Conservation (phyloP, 2,888 invertebrate genomes). For the Ophioninae sp. region DNA sequence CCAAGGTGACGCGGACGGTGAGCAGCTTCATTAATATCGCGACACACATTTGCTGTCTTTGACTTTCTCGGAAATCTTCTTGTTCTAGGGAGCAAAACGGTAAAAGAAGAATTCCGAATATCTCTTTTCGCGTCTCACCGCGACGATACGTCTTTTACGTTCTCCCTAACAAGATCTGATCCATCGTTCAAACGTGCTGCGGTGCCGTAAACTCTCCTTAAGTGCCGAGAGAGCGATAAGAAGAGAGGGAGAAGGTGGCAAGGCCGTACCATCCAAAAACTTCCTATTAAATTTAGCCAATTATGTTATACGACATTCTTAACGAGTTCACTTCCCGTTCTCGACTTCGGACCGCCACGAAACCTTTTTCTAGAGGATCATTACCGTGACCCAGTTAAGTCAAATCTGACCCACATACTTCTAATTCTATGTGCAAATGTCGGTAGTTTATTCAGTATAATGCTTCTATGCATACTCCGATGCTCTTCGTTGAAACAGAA, state of each 20-base stretch:
- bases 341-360: neutral
- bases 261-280: slow-evolving; percentile 41
- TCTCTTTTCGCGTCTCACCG: slow-evolving; percentile 2
- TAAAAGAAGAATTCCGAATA: slow-evolving; percentile 21
- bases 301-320: slow-evolving; percentile 39
- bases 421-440: neutral
- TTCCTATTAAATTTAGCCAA: slow-evolving; percentile 28
- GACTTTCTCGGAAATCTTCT: slow-evolving; percentile 53
- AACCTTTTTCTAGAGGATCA: slow-evolving; percentile 7
- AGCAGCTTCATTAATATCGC: slow-evolving; percentile 52
- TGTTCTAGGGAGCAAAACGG: slow-evolving; percentile 27
- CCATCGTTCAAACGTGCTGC: neutral
- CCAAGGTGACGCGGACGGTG: slow-evolving; percentile 10
- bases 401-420: neutral
- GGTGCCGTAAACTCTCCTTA: neutral
- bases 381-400: neutral
- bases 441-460: neutral
- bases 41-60: slow-evolving; percentile 24
- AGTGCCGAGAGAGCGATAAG: neutral
- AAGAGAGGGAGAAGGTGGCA: neutral
- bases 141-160: neutral
- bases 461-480: neutral
- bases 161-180: neutral
- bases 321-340: slow-evolving; percentile 9
- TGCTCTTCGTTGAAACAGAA: neutral